Conservation (phyloP, 1,140 invertebrate genomes). For the Papilio helenus region DNA sequence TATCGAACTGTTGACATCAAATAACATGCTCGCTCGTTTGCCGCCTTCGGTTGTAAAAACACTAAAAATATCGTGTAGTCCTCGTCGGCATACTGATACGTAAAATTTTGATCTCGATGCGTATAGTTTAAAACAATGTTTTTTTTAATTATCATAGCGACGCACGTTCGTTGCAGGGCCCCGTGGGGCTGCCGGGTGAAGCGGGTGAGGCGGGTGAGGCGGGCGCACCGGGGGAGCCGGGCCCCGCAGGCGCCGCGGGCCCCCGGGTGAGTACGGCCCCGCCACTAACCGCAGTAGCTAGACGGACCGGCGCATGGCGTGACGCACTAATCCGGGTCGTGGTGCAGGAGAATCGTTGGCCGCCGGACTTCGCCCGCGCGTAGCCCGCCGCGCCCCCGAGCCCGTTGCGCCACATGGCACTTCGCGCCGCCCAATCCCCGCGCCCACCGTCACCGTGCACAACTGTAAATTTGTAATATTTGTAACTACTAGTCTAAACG, state of each 20-base stretch:
- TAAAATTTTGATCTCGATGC: no score
- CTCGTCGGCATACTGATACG: no score
- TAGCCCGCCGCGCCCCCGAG: slow-evolving; percentile 51
- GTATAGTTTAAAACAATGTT: no score
- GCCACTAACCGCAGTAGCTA: slow-evolving; percentile 13
- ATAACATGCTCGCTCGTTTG: no score
- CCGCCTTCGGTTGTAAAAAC: no score
- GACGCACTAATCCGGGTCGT: slow-evolving; percentile 61
- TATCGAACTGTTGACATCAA: no score
- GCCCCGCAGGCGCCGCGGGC: slow-evolving; percentile 90
- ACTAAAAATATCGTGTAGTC: no score
- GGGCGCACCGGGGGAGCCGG: slow-evolving; percentile 89
- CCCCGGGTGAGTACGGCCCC: slow-evolving; percentile 83
- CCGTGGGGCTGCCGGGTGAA: slow-evolving; percentile 88
- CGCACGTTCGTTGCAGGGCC: slow-evolving; percentile 85
- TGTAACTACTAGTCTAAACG: slow-evolving; percentile 48
- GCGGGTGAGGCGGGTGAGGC: slow-evolving; percentile 85
- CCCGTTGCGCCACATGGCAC: slow-evolving; percentile 31
- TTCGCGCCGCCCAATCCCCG: neutral
- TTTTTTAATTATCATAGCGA: no score
- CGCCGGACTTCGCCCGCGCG: slow-evolving; percentile 72
- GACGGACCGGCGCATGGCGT: slow-evolving; percentile 16
- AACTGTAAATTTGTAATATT: slow-evolving; percentile 67
- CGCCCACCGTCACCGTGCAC: neutral
- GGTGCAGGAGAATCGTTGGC: slow-evolving; percentile 72